Evolutionary conservation across 2,113 vertebrate species (phyloP).

Genomic region (Pseudopipra pipra): DNA sequence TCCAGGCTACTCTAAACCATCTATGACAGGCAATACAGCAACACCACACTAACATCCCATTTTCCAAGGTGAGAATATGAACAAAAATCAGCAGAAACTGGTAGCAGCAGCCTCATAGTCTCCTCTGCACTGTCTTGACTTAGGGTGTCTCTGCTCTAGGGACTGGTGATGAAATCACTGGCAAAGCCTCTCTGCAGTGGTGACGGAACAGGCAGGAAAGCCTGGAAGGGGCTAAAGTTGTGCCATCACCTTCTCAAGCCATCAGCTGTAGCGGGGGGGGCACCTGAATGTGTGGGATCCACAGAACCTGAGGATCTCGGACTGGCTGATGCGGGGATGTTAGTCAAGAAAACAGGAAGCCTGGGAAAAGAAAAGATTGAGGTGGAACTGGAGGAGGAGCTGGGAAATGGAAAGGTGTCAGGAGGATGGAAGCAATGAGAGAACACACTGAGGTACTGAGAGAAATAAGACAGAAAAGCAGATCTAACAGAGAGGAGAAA

Average conservation of each 20-base stretch:
- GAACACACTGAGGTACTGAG: neutral
- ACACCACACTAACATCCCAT: accelerated
- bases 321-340: neutral
- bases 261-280: neutral
- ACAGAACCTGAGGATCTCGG: accelerated
- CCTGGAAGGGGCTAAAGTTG: too few species aligned
- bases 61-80: neutral
- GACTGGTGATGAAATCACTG: neutral
- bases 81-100: neutral
- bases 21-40: accelerated
- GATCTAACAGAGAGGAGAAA: neutral
- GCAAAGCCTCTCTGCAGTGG: neutral
- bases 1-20: neutral
- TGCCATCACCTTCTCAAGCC: neutral
- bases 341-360: neutral
- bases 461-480: neutral
- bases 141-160: neutral
- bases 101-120: neutral
- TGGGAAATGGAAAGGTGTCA: neutral
- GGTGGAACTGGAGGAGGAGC: neutral
- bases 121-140: neutral
- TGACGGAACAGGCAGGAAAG: accelerated
- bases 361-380: neutral
- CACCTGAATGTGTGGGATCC: neutral
- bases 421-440: neutral